Evolutionary conservation across 2,888 invertebrate species (phyloP).

Genomic region (Lobophora halterata): DNA sequence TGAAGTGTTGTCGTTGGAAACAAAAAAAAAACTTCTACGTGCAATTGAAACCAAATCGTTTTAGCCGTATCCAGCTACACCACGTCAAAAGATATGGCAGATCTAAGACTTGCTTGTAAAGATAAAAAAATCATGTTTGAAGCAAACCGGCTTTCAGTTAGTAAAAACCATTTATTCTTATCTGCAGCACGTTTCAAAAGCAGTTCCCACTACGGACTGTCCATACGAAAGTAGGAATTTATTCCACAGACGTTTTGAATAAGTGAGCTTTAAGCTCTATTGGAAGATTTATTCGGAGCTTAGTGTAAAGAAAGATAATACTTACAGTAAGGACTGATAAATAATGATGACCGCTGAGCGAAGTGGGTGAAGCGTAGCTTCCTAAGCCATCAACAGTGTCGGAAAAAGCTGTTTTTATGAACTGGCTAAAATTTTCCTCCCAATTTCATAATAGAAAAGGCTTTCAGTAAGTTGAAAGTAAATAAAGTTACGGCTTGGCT

Average conservation of each 20-base stretch:
- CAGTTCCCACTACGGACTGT: slow-evolving; percentile 21
- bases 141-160: slow-evolving; percentile 1
- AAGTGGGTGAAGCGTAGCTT: neutral
- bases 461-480: no score
- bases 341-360: slow-evolving; percentile 12
- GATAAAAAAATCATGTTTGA: neutral
- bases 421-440: no score
- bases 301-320: slow-evolving; percentile 21
- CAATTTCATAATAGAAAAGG: no score
- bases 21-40: no score
- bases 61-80: no score
- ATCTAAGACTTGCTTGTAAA: neutral
- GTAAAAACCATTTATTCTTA: slow-evolving; percentile 24
- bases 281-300: slow-evolving; percentile 23
- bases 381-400: no score
- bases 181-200: slow-evolving; percentile 24
- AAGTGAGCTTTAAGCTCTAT: slow-evolving; percentile 25
- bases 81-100: no score
- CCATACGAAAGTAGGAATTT: slow-evolving; percentile 26
- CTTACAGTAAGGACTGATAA: slow-evolving; percentile 15
- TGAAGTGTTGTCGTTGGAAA: no score
- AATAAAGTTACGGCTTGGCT: no score
- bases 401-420: no score
- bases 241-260: slow-evolving; percentile 22
- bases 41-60: no score